Percentiles rank a stretch among this genome's conserved stretches.
These are phyloP conservation scores for Oryzias woworae DNA, from an alignment of 2,113 vertebrate genomes.

Conservation along the genomic window DNA sequence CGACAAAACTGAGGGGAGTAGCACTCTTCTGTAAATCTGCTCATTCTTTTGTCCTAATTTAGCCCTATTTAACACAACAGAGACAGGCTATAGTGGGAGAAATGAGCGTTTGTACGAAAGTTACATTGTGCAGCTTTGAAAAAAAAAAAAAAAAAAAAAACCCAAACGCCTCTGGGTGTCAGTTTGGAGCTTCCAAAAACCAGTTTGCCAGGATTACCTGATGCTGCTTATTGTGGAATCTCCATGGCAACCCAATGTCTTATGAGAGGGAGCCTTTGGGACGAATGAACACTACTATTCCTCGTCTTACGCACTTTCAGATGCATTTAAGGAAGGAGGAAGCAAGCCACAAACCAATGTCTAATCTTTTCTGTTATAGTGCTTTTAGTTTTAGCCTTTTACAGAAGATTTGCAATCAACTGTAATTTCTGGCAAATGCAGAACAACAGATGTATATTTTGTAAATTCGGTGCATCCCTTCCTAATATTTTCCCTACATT, in stretches of 20 bases:
- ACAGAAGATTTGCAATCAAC: conserved; percentile 8
- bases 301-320: conserved; percentile 41
- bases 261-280: conserved; percentile 5
- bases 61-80: neutral
- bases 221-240: conserved; percentile 10
- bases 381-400: conserved; percentile 46
- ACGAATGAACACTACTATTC: conserved; percentile 22
- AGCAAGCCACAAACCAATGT: conserved; percentile 49
- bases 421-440: conserved; percentile 4
- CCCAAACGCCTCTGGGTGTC: neutral
- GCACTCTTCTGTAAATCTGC: neutral
- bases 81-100: neutral
- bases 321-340: conserved; percentile 15
- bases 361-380: conserved; percentile 1
- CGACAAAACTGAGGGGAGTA: neutral
- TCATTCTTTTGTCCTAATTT: neutral
- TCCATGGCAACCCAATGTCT: neutral
- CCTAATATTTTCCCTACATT: neutral
- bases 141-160: neutral
- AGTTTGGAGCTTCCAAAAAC: neutral
- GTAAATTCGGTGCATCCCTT: conserved; percentile 31
- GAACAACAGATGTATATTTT: conserved; percentile 56
- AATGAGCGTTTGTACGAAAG: neutral
- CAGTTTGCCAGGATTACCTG: conserved; percentile 12
- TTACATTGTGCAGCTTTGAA: conserved; percentile 29